Percentiles rank a stretch among this genome's conserved stretches.
Evolutionary conservation across 2,888 invertebrate genomes (phyloP).

Genomic region (Acheta domesticus): DNA sequence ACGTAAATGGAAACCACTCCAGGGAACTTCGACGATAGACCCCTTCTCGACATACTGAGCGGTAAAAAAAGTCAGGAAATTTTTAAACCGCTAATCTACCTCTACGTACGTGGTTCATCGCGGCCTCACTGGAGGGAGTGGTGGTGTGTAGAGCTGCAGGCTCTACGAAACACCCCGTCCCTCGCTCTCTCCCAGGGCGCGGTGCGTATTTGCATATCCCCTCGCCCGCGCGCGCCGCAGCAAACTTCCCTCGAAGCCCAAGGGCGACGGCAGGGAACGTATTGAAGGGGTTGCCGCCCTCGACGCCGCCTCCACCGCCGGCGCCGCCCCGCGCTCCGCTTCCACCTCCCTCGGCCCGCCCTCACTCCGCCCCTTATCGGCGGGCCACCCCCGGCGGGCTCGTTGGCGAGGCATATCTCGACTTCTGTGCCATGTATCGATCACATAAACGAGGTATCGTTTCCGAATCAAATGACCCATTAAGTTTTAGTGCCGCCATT

Average conservation of each 20-base stretch:
- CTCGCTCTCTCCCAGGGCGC: too few species aligned
- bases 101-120: too few species aligned
- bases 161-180: too few species aligned
- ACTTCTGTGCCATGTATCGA: constrained; percentile 32
- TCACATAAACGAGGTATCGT: constrained; percentile 36
- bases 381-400: constrained; percentile 29
- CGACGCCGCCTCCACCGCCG: not conserved
- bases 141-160: too few species aligned
- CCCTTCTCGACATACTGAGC: too few species aligned
- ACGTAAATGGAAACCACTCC: too few species aligned
- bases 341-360: not conserved
- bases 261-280: constrained; percentile 11
- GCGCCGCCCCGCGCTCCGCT: not conserved
- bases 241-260: not conserved
- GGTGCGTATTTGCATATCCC: too few species aligned
- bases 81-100: too few species aligned
- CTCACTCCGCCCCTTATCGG: constrained; percentile 32
- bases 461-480: constrained; percentile 48
- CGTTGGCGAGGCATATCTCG: constrained; percentile 30
- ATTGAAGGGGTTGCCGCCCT: not conserved
- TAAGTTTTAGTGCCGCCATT: constrained; percentile 48
- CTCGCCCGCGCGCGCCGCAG: too few species aligned
- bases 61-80: too few species aligned
- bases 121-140: too few species aligned
- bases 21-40: too few species aligned